Evolutionary conservation across 2,797 vertebrate species (phyloP), one percentile per base, ranked within the genome.

Genomic region (Sebastiscus albofasciatus): DNA sequence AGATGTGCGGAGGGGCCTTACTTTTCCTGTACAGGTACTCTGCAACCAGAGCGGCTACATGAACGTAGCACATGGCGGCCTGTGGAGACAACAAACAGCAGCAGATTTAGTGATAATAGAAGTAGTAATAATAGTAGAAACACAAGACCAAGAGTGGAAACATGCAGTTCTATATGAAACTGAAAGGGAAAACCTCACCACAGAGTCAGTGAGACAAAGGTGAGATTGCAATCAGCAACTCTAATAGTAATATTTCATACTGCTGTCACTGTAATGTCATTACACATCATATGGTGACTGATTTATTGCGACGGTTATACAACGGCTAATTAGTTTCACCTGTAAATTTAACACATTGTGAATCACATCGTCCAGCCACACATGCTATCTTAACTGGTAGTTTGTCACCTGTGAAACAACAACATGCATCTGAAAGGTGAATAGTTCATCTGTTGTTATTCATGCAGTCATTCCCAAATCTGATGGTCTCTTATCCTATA

Each of bases 21-120:
- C 99, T 99, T 96, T 98, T 99, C 80, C 97, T 95, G 95, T 98
- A 92, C 72, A 99, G 95, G 92, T 99, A 99, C 89, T 99, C 98
- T 2, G 98, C 98, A 72, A 99, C 97, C 1, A 99, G 94, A 0
- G 98, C 98, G 56, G 98, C 97, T 31, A 99, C 96, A 0, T 99
- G 99, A 75, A 99, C 94, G 1, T 97, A 97, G 84, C 98, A 99
- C 99, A 99, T 99, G 31, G 98, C 98, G 67, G 97, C 98, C 99
- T 99, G 94, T 22, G 89, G 79, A 90, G 87, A 95, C 52, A 85
- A 82, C 16, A 91, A 59, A 60, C 14, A 29, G 0, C 14, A 29
- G 10, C 2, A 55, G 26, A 72, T 7, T 46, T 24, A 74, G 54
- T 55, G 1, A 1, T 49, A 8, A 18, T 20, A 46, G 42, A 18